Evolutionary conservation across 2,113 vertebrate genomes (phyloP).

Genomic region (Leucosticte australis): DNA sequence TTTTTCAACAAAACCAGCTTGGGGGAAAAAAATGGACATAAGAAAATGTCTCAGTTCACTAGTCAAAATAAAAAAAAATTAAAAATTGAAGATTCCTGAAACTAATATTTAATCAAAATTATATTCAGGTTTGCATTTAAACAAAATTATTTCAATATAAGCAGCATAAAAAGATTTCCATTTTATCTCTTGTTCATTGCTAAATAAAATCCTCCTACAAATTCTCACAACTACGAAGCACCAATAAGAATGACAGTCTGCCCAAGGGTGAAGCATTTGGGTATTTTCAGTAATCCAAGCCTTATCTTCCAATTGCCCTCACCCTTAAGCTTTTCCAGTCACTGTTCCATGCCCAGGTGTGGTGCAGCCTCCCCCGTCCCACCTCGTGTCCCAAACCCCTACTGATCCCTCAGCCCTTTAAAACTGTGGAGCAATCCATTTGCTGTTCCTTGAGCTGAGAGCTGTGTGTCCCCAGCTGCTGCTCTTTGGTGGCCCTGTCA

Average conservation of each 20-base stretch:
- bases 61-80: neutral
- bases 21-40: neutral
- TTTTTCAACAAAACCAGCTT: neutral
- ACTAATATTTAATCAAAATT: neutral
- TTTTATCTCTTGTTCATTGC: neutral
- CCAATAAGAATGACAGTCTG: neutral
- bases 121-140: neutral
- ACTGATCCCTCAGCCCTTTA: neutral
- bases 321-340: neutral
- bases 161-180: neutral
- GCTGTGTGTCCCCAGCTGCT: neutral
- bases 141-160: neutral
- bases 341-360: neutral
- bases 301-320: neutral
- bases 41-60: neutral
- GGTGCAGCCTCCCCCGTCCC: neutral
- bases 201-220: neutral
- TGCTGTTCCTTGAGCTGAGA: neutral
- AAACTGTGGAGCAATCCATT: neutral
- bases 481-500: fast-evolving
- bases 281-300: neutral
- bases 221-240: neutral
- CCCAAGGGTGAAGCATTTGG: neutral
- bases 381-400: neutral
- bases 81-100: neutral